phyloP scores from a whole-genome alignment of 2,888 invertebrate genomes.

The Abscondita cerata region DNA sequence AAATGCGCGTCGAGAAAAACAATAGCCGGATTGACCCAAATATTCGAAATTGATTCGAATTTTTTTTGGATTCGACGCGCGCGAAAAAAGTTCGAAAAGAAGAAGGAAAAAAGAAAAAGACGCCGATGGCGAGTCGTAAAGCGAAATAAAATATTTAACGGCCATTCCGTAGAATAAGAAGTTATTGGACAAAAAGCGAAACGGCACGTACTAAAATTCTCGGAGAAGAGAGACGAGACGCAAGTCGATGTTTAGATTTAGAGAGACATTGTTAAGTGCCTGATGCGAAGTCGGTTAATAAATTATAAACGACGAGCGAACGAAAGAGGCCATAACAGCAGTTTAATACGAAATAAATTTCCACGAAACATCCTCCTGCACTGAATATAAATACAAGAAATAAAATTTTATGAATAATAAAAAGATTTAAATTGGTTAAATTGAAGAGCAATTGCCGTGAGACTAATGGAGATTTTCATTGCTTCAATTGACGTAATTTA shows the following conservation, averaged over 20 bases:
- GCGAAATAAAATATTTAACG: slow-evolving; percentile 34
- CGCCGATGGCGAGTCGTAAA: slow-evolving; percentile 14
- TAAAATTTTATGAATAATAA: slow-evolving; percentile 61
- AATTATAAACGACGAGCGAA: slow-evolving; percentile 14
- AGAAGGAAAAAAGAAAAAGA: not conserved
- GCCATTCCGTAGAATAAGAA: slow-evolving; percentile 26
- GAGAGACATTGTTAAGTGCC: not conserved
- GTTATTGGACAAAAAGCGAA: slow-evolving; percentile 33
- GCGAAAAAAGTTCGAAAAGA: not conserved
- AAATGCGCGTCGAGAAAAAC: too few relatives aligned
- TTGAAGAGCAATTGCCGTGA: slow-evolving; percentile 60
- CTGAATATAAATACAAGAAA: slow-evolving; percentile 40
- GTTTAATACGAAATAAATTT: slow-evolving; percentile 24
- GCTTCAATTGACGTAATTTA: slow-evolving; percentile 58
- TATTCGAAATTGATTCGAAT: slow-evolving; percentile 18
- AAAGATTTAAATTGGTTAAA: slow-evolving; percentile 60
- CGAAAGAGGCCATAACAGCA: slow-evolving; percentile 9
- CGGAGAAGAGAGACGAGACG: slow-evolving; percentile 15
- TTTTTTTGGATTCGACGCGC: slow-evolving; percentile 19
- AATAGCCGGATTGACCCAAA: slow-evolving; percentile 25
- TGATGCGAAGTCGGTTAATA: slow-evolving; percentile 2
- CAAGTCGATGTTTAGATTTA: not conserved
- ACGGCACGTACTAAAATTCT: slow-evolving; percentile 39
- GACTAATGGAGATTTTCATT: slow-evolving; percentile 55
- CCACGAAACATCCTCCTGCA: slow-evolving; percentile 26